Conservation (phyloP, 1,140 invertebrate species). For the Hirudo medicinalis region DNA sequence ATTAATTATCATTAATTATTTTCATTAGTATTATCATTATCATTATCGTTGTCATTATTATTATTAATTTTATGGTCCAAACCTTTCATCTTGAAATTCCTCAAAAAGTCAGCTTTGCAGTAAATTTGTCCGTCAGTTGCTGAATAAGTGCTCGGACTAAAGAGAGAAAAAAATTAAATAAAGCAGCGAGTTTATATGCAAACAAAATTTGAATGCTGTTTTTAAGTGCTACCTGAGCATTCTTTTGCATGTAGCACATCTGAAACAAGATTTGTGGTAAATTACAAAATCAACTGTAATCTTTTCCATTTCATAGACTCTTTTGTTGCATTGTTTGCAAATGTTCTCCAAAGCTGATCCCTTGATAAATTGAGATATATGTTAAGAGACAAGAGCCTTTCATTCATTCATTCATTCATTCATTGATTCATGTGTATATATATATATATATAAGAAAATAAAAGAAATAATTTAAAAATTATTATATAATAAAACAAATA, state of each 20-base stretch:
- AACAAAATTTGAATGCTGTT: conserved; percentile 4
- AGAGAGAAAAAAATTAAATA: background rate
- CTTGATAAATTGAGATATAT: too few relatives aligned
- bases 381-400: too few relatives aligned
- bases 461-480: too few relatives aligned
- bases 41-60: too few relatives aligned
- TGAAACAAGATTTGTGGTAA: conserved; percentile 83
- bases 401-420: too few relatives aligned
- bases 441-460: too few relatives aligned
- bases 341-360: conserved; percentile 22
- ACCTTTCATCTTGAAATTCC: conserved; percentile 76
- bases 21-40: too few relatives aligned
- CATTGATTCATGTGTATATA: too few relatives aligned
- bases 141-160: conserved; percentile 71
- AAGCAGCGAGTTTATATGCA: too few relatives aligned
- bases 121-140: conserved; percentile 73
- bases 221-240: conserved; percentile 18
- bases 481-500: too few relatives aligned
- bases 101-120: conserved; percentile 83
- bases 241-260: conserved; percentile 65
- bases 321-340: conserved; percentile 67
- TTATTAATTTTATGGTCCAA: conserved; percentile 37
- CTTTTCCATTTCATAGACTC: conserved; percentile 85
- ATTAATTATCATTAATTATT: too few relatives aligned
- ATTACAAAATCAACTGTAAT: conserved; percentile 69